A percentile compares a stretch with the other conserved stretches of the same genome.
Evolutionary conservation across 2,888 invertebrate species (phyloP).

Genomic region (Nipponacmea schrenckii): DNA sequence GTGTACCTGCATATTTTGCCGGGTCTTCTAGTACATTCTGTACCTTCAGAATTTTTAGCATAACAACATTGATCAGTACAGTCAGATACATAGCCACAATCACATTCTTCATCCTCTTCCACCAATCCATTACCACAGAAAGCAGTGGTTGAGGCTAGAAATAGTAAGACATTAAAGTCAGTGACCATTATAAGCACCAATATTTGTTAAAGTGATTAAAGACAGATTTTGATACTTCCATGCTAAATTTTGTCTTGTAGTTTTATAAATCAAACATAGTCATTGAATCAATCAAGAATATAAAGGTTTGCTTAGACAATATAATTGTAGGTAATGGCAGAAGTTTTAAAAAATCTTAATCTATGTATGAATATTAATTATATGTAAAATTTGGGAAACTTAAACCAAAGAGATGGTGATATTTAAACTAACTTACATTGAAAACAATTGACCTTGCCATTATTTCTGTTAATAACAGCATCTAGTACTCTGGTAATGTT

Average conservation of each 20-base stretch:
- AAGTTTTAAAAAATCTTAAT: too few relatives aligned
- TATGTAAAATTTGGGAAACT: too few relatives aligned
- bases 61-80: conserved; percentile 83
- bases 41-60: conserved; percentile 76
- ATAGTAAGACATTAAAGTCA: conserved; percentile 1
- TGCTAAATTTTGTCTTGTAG: too few relatives aligned
- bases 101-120: conserved; percentile 97
- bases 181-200: too few relatives aligned
- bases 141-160: conserved; percentile 87
- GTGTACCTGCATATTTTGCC: conserved; percentile 53
- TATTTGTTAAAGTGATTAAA: too few relatives aligned
- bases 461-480: conserved; percentile 82
- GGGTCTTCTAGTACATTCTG: conserved; percentile 45
- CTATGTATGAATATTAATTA: too few relatives aligned
- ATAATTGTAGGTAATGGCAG: too few relatives aligned
- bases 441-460: conserved; percentile 93
- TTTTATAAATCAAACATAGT: too few relatives aligned
- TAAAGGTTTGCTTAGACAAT: too few relatives aligned
- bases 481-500: conserved; percentile 95
- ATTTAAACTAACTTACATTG: conserved; percentile 70
- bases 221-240: too few relatives aligned
- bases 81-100: conserved; percentile 93
- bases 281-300: too few relatives aligned
- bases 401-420: too few relatives aligned
- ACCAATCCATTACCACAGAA: conserved; percentile 99